Conservation (phyloP, 1,140 invertebrate genomes). For the Episyrphus balteatus region DNA sequence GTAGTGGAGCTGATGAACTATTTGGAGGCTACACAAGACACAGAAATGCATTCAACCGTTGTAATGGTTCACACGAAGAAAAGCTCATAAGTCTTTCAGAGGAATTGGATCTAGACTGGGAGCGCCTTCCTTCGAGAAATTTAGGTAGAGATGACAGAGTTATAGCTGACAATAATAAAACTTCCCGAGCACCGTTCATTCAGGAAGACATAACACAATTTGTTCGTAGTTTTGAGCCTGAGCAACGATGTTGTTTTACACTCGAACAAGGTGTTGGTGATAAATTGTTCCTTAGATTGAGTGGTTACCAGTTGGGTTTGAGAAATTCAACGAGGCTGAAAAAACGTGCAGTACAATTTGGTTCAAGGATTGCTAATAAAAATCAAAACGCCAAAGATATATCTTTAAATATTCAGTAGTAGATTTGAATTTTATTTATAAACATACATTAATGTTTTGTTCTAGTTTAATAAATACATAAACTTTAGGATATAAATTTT, state of each 20-base stretch:
- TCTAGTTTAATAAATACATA: no score
- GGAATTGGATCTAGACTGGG: conserved; percentile 68
- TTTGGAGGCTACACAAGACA: conserved; percentile 90
- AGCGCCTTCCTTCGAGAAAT: conserved; percentile 81
- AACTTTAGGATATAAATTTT: no score
- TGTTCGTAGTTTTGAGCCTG: conserved; percentile 56
- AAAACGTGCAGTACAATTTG: conserved; percentile 95
- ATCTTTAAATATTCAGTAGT: conserved; percentile 33
- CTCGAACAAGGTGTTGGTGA: conserved; percentile 77
- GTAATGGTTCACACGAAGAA: conserved; percentile 34
- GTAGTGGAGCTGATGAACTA: conserved; percentile 94
- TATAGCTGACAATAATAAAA: conserved; percentile 64
- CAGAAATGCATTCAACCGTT: conserved; percentile 54
- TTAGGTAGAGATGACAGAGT: conserved; percentile 88
- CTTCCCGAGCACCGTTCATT: conserved; percentile 82
- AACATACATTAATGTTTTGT: no score
- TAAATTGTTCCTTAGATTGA: conserved; percentile 78
- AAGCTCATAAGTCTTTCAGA: conserved; percentile 50
- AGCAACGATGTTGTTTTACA: conserved; percentile 59
- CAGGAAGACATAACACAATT: conserved; percentile 80
- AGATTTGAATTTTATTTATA: no score
- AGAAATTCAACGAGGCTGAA: conserved; percentile 54
- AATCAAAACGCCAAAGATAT: conserved; percentile 80
- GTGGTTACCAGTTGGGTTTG: conserved; percentile 62
- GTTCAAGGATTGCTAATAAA: conserved; percentile 87